Evolutionary conservation across 2,888 invertebrate genomes (phyloP), one percentile per base, ranked within the genome.

Genomic region (Scelioninae gen. 2): DNA sequence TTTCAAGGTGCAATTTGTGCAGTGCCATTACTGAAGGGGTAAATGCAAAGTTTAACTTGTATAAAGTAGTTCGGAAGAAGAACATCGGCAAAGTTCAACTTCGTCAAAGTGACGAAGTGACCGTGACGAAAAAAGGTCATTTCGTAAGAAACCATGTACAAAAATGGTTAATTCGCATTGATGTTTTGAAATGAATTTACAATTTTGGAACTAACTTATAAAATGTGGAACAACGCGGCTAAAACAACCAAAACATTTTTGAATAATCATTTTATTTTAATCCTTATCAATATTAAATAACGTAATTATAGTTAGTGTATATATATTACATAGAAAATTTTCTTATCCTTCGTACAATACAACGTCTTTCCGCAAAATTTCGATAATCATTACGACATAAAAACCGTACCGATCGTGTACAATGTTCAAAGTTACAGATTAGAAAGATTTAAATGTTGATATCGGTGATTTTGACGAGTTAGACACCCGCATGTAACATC

Each of bases 241-340:
- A 9, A 2, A 6, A 31, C 2, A 9, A 31, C 4, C 9, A 9
- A 6, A 31, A 31, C 7, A 31, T 55, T 72, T 65, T 69, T 81
- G 83, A 83, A 83, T 84, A 83, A 83, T 84, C 82, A 76, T 84
- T 84, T 84, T 84, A 84, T 84, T 84, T 83, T 81, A 73, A 82
- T 83, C 78, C 83, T 84, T 84, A 84, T 83, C 79, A 81, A 84
- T 84, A 84, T 84, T 84, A 84, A 84, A 84, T 84, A 84, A 84
- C 83, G 84, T 81, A 84, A 82, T 84, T 83, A 83, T 80, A 73
- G 81, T 83, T n/a, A 84, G 81, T 81, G 81, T 83, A 81, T 84
- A 84, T 84, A 84, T 84, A 81, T 84, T 83, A 84, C 82, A 84
- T 83, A 83, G 82, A 84, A 83, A 84, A 84, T 82, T 83, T 78